Conservation (phyloP, 2,888 invertebrate genomes). For the Agrotis clavis region DNA sequence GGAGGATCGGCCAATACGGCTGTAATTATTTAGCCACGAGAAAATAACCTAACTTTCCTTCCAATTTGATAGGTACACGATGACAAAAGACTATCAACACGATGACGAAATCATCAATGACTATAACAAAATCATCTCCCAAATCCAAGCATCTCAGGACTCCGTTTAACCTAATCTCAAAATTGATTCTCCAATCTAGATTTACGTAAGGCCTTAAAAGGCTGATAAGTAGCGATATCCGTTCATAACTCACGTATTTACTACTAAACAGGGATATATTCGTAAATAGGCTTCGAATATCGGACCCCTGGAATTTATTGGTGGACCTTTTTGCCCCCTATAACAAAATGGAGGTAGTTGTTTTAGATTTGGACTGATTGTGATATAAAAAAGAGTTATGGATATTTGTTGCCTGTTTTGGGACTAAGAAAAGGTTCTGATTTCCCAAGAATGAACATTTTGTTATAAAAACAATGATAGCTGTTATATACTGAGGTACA, state of each 20-base stretch:
- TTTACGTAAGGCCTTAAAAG: conserved; percentile 41
- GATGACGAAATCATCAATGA: too few species aligned
- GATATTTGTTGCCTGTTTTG: conserved; percentile 5
- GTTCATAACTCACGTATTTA: conserved; percentile 57
- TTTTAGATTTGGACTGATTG: conserved; percentile 37
- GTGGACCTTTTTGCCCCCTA: conserved; percentile 66
- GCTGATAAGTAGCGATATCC: conserved; percentile 50
- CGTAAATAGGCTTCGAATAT: conserved; percentile 48
- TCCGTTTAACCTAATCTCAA: conserved; percentile 11
- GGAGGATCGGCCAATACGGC: too few species aligned
- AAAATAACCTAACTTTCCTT: too few species aligned
- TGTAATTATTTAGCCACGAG: too few species aligned
- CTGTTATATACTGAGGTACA: too few species aligned
- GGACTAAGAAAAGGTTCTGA: neutral
- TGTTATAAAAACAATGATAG: too few species aligned
- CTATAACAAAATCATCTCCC: neutral
- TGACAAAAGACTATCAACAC: too few species aligned
- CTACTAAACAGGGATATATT: conserved; percentile 49
- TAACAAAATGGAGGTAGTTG: conserved; percentile 48
- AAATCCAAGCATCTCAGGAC: neutral
- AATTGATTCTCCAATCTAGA: conserved; percentile 53
- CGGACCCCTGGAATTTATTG: conserved; percentile 59
- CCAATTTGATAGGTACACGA: too few species aligned
- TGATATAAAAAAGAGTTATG: conserved; percentile 37
- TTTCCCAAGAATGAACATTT: neutral